Evolutionary conservation across 2,113 vertebrate species (phyloP), one percentile per base, ranked within the genome.

Genomic region (Bufo bufo): DNA sequence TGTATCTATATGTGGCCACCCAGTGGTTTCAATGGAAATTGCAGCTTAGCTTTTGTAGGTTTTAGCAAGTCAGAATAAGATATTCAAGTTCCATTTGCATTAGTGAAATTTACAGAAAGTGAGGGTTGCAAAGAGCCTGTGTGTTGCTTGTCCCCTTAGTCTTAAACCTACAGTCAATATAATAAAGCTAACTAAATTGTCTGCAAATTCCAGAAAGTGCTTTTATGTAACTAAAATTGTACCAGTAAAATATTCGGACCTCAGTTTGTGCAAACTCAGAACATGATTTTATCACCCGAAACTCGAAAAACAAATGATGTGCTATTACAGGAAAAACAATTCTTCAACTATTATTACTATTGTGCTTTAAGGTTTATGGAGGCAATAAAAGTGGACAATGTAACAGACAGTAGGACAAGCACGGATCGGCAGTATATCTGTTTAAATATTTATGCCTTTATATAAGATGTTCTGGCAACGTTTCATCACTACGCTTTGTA

Each of bases 361-460:
- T 74, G 1, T 7, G 6, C 0, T 2, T 74, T 3, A 14, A 20
- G 66, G 63, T 66, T 20, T 66, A n/a, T 1, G 14, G 71, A 47
- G 45, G 47, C 49, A 74, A 74, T 74, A 74, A 47, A 47, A 3
- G 45, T 47, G n/a, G 66, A 33, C 23, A 33, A 71, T 71, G 71
- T 33, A 17, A 6, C n/a, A 74, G 43, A 74, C 45, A 47, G 19
- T 47, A 19, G 71, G 71, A 14, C 71, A 47, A 19, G 71, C 71
- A n/a, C n/a, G 47, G 75, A 52, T 77, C 0, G 49, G 47, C 49
- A 52, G 17, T 77, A 77, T 52, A 52, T 52, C 49, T 52, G 10
- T n/a, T 77, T 52, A 77, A 77, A 77, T 77, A 77, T 52, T 74
- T 52, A 77, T 77, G 75, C 45, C 17, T 45, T 77, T 77, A 77